These are phyloP conservation scores for Agelas oroides DNA, from an alignment of 37 sponge, comb jelly and placozoan species.

Conservation along the genomic window DNA sequence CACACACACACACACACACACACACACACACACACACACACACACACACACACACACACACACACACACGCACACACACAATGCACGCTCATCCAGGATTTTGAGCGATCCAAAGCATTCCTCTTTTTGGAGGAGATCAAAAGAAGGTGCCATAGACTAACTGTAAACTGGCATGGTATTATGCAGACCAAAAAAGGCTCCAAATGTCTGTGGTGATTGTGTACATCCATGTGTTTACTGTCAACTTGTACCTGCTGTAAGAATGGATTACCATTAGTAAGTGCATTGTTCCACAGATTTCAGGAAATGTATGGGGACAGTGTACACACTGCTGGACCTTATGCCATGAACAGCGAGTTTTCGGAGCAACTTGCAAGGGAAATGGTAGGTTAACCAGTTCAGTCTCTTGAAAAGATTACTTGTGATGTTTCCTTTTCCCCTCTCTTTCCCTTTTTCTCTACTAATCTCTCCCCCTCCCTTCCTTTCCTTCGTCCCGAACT, in stretches of 20 bases:
- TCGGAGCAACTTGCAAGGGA: conserved; percentile 34
- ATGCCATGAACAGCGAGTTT: conserved; percentile 52
- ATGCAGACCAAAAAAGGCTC: not conserved
- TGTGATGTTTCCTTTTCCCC: too few species aligned
- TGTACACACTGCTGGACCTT: conserved; percentile 15
- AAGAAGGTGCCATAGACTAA: conserved; percentile 47
- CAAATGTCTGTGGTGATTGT: too few species aligned
- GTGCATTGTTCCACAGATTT: conserved; percentile 14
- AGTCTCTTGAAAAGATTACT: too few species aligned
- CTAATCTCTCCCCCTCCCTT: not conserved
- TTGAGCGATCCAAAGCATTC: conserved; percentile 87
- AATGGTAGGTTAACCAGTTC: conserved; percentile 41
- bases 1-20: too few species aligned
- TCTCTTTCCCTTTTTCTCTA: not conserved
- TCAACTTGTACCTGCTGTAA: too few species aligned
- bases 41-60: too few species aligned
- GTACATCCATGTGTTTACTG: conserved; percentile 4
- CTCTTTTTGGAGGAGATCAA: conserved; percentile 72
- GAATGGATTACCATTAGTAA: too few species aligned
- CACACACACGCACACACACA: too few species aligned
- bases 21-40: too few species aligned
- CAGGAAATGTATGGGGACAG: conserved; percentile 18
- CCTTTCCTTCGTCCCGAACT: not conserved
- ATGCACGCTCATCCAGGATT: conserved; percentile 61
- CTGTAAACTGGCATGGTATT: not conserved